These are phyloP conservation scores for Pempheris klunzingeri DNA, from an alignment of 2,797 vertebrate species.

Conservation along the genomic window DNA sequence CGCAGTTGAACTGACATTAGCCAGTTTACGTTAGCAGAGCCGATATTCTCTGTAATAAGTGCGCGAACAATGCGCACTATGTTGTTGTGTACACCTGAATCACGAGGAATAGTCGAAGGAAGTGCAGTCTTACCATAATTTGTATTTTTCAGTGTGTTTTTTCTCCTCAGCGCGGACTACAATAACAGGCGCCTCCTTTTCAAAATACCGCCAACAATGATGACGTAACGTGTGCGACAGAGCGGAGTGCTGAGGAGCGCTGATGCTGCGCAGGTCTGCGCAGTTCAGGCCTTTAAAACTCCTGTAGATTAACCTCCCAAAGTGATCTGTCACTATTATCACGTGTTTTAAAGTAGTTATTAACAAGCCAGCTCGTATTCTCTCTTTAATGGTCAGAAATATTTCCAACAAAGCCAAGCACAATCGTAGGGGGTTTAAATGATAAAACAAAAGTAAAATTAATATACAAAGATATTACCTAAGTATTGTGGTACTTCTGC, in stretches of 20 bases:
- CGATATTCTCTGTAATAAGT: background rate
- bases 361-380: too few relatives aligned
- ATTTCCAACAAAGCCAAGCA: background rate
- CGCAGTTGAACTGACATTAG: background rate
- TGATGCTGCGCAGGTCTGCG: slow-evolving; percentile 53
- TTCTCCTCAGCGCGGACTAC: background rate
- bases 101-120: accelerated
- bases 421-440: background rate
- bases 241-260: background rate
- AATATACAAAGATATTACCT: background rate
- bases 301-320: too few relatives aligned
- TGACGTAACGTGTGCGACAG: slow-evolving; percentile 56
- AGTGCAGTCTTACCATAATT: slow-evolving; percentile 66
- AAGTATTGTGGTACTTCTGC: background rate
- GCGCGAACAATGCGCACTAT: accelerated
- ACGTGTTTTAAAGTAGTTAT: too few relatives aligned
- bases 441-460: background rate
- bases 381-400: background rate
- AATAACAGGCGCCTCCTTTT: slow-evolving; percentile 39
- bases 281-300: too few relatives aligned
- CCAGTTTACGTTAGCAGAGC: background rate
- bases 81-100: background rate
- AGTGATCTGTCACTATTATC: too few relatives aligned
- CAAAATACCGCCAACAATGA: slow-evolving; percentile 81
- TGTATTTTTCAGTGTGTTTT: background rate